phyloP scores from a whole-genome alignment of 2,113 vertebrate genomes.

The Anguilla rostrata region DNA sequence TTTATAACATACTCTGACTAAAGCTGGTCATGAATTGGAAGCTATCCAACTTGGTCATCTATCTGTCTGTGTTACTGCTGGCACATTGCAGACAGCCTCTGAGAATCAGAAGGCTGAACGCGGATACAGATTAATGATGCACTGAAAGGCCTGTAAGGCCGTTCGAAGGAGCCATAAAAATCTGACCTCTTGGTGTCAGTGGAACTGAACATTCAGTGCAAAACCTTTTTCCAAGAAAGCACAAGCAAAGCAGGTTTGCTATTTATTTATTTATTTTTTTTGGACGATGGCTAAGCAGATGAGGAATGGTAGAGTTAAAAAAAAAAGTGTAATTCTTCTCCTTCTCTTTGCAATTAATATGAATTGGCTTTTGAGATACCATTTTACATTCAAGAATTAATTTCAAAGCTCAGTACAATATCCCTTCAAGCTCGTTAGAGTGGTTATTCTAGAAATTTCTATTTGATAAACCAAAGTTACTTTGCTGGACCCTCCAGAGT shows the following conservation, averaged over 20 bases:
- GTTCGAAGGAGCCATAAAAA: background rate
- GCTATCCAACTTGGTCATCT: background rate
- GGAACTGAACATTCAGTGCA: background rate
- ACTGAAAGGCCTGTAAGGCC: background rate
- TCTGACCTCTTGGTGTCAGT: background rate
- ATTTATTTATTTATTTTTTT: too few species aligned
- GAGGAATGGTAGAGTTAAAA: background rate
- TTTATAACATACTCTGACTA: background rate
- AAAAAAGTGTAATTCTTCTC: background rate
- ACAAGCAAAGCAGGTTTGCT: slow-evolving; percentile 3
- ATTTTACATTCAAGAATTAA: background rate
- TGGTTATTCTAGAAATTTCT: slow-evolving; percentile 4
- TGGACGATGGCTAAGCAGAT: background rate
- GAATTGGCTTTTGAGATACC: background rate
- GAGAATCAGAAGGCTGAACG: background rate
- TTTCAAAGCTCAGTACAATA: background rate
- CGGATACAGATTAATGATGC: background rate
- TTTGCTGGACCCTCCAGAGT: background rate
- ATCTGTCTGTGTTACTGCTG: background rate
- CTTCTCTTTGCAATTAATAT: background rate
- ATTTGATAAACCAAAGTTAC: slow-evolving; percentile 18
- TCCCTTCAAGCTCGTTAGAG: background rate
- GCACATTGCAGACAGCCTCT: background rate
- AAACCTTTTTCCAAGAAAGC: slow-evolving; percentile 11
- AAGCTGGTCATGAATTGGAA: background rate